These are phyloP conservation scores for Meandrusa payeni DNA, from an alignment of 2,888 invertebrate species.

Conservation along the genomic window DNA sequence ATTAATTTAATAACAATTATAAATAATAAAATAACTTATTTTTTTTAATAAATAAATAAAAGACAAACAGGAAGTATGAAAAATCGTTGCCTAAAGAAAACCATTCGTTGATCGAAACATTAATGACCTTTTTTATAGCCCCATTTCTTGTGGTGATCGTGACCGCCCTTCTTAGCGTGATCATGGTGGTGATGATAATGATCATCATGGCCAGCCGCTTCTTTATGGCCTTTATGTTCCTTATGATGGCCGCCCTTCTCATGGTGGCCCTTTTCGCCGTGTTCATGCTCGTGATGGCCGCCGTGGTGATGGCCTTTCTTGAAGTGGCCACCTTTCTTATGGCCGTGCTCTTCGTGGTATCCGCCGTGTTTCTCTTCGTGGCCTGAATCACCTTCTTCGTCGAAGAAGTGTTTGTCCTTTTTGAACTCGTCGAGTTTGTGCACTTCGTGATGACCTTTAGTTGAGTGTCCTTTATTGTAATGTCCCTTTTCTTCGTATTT, in stretches of 20 bases:
- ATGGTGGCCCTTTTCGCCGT: constrained; percentile 90
- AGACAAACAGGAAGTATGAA: not conserved
- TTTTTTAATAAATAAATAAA: constrained; percentile 18
- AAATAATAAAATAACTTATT: constrained; percentile 7
- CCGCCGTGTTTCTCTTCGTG: constrained; percentile 91
- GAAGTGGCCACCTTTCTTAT: constrained; percentile 90
- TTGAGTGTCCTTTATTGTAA: constrained; percentile 92
- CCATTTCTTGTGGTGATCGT: constrained; percentile 90
- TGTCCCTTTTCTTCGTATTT: constrained; percentile 85
- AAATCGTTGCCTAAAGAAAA: constrained; percentile 5
- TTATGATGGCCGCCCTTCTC: constrained; percentile 91
- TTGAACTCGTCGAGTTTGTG: constrained; percentile 93
- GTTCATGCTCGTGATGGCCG: constrained; percentile 87
- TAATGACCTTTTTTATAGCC: constrained; percentile 82
- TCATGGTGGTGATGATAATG: constrained; percentile 88
- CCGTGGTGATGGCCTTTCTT: constrained; percentile 91
- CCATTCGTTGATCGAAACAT: constrained; percentile 12
- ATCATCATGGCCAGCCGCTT: constrained; percentile 87
- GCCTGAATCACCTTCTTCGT: constrained; percentile 90
- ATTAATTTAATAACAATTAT: constrained; percentile 13
- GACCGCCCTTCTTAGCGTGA: constrained; percentile 89
- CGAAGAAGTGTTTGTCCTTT: constrained; percentile 92
- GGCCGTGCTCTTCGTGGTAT: constrained; percentile 88
- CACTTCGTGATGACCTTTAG: constrained; percentile 92
- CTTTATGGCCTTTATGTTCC: constrained; percentile 90